phyloP scores from a whole-genome alignment of 2,113 vertebrate species.

The Pipa parva region DNA sequence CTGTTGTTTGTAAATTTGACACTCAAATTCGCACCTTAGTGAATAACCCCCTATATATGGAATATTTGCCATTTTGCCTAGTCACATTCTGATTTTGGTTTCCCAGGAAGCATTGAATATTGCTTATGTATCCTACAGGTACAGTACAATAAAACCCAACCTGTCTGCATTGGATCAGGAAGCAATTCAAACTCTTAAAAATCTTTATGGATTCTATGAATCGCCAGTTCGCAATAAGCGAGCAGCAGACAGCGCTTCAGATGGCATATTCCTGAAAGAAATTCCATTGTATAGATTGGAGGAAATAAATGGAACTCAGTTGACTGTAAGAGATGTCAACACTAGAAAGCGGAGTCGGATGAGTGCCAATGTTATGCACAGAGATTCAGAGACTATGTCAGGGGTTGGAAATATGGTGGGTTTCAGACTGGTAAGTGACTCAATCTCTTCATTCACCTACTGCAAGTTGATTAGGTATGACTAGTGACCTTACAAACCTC shows the following conservation, averaged over 20 bases:
- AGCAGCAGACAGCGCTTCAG: constrained; percentile 33
- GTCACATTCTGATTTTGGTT: too few relatives aligned
- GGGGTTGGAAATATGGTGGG: constrained; percentile 59
- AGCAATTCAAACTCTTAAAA: constrained; percentile 56
- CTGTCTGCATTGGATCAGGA: constrained; percentile 64
- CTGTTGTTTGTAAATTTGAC: too few relatives aligned
- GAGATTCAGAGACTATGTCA: constrained; percentile 44
- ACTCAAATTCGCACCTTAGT: too few relatives aligned
- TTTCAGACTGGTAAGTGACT: constrained; percentile 66
- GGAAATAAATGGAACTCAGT: constrained; percentile 28
- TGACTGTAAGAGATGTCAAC: constrained; percentile 46
- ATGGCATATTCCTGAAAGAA: constrained; percentile 42
- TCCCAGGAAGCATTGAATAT: too few relatives aligned
- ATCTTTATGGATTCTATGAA: constrained; percentile 59
- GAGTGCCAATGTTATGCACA: constrained; percentile 54
- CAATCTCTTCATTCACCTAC: neutral
- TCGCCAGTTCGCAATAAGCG: constrained; percentile 55
- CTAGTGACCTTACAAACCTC: too few relatives aligned
- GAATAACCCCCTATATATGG: too few relatives aligned
- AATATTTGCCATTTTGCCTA: too few relatives aligned
- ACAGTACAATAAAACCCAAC: constrained; percentile 61
- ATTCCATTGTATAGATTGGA: constrained; percentile 57
- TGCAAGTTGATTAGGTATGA: too few relatives aligned
- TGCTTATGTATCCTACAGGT: constrained; percentile 51
- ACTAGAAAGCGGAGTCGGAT: constrained; percentile 58